Evolutionary conservation across 2,888 invertebrate genomes (phyloP).

Genomic region (Nomada hirtipes): DNA sequence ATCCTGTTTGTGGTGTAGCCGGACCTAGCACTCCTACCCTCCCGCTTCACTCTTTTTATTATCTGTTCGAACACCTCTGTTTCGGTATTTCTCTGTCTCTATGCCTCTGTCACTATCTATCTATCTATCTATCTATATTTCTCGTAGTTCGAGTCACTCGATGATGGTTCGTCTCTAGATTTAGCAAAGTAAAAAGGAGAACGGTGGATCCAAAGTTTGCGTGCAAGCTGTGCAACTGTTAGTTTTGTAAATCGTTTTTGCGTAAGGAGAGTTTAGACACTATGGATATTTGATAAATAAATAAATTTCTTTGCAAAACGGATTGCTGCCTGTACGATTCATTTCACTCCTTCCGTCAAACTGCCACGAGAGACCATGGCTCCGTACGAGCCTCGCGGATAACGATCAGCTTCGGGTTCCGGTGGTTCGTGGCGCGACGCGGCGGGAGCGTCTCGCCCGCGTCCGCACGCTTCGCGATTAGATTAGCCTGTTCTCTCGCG

Average conservation of each 20-base stretch:
- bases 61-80: conserved; percentile 68
- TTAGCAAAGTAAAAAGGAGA: not conserved
- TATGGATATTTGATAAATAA: conserved; percentile 69
- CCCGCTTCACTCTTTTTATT: conserved; percentile 61
- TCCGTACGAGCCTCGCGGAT: conserved; percentile 5
- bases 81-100: conserved; percentile 42
- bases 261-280: conserved; percentile 16
- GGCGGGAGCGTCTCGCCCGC: conserved; percentile 10
- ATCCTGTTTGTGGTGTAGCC: conserved; percentile 82
- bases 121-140: conserved; percentile 42
- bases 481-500: conserved; percentile 22
- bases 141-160: conserved; percentile 41
- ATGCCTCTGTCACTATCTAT: conserved; percentile 52
- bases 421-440: not conserved
- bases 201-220: conserved; percentile 16
- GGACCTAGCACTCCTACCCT: conserved; percentile 82
- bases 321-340: conserved; percentile 71
- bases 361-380: not conserved
- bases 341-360: conserved; percentile 64
- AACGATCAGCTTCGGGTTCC: conserved; percentile 22
- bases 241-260: conserved; percentile 45
- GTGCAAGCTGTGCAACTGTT: not conserved
- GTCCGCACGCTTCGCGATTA: conserved; percentile 10
- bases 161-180: conserved; percentile 53
- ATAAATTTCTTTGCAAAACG: conserved; percentile 71